Evolutionary conservation across 2,113 vertebrate species (phyloP).

Genomic region (Sorex fumeus): DNA sequence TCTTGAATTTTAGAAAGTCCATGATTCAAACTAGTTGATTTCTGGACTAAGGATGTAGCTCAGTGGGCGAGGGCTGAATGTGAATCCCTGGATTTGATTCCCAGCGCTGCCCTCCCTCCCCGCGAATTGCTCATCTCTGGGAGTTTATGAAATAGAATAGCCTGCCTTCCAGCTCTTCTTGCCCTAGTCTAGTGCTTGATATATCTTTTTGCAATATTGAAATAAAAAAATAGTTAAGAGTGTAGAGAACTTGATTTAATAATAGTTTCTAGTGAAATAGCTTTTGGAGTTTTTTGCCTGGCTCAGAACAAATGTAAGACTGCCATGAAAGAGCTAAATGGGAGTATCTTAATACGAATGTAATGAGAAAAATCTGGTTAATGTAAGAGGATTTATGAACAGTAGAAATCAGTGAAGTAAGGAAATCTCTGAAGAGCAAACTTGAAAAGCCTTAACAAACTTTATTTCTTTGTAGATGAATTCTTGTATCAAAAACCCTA

Average conservation of each 20-base stretch:
- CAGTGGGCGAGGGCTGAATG: neutral
- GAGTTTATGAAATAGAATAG: slow-evolving; percentile 25
- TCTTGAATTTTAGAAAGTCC: slow-evolving; percentile 55
- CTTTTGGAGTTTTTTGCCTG: slow-evolving; percentile 52
- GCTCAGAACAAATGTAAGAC: neutral
- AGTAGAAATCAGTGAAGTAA: slow-evolving; percentile 51
- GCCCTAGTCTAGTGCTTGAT: neutral
- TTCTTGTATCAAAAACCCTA: slow-evolving; percentile 96
- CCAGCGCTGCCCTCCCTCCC: neutral
- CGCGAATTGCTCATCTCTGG: neutral
- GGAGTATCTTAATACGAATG: slow-evolving; percentile 32
- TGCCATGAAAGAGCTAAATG: slow-evolving; percentile 1
- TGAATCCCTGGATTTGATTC: neutral
- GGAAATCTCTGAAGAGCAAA: neutral
- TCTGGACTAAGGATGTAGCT: neutral
- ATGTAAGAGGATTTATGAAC: slow-evolving; percentile 47
- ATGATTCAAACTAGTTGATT: neutral
- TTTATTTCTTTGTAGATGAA: slow-evolving; percentile 93
- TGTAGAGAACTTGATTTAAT: neutral
- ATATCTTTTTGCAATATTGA: neutral
- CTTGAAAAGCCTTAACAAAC: slow-evolving; percentile 60
- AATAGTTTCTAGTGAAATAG: neutral
- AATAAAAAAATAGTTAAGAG: slow-evolving; percentile 38
- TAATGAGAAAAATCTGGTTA: neutral
- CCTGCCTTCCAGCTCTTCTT: too few species aligned